Evolutionary conservation across 2,888 invertebrate genomes (phyloP), one percentile per base, ranked within the genome.

Genomic region (Dicranocentrus wangi): DNA sequence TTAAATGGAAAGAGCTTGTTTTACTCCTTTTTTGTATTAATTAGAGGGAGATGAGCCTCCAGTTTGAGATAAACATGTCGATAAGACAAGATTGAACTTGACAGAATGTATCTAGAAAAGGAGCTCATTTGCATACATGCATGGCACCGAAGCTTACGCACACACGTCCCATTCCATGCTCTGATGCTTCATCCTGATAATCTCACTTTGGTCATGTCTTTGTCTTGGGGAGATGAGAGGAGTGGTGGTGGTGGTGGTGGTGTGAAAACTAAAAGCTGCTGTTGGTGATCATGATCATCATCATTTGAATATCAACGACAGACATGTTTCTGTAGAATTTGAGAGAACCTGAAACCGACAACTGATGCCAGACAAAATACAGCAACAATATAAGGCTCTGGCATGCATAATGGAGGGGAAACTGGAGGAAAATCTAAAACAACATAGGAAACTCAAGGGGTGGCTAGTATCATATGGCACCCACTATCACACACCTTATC

Each of bases 71-170:
- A 65, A 65, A 42, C 42, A 65, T 73, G 39, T 65, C 42, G 73
- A 73, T 73, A 73, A 25, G 32, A 23, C n/a, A 42, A 65, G 53
- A 32, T 53, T 65, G 61, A 73, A 55, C 66, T 75, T 75, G 75
- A 75, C 75, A 75, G 27, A n/a, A 65, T 15, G 28, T 25, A 17
- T 23, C n/a, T 25, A 47, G 17, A 42, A 21, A 43, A 42, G n/a
- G 27, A 23, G 61, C 47, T 71, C 60, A 42, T 61, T 61, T 61
- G n/a, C 70, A 42, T 70, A 47, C 51, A 47, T 51, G 47, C 28
- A n/a, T n/a, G 5, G 32, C 32, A 32, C 3, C 32, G 32, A 32
- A 7, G 32, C n/a, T 32, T 7, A 32, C 47, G 47, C 47, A 47
- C 47, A 47, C 47, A 47, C 47, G 47, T 13, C 13, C 47, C 15